Base-by-base conservation (phyloP, 1,140 invertebrate genomes). In the Drosophila chauvacae region DNA sequence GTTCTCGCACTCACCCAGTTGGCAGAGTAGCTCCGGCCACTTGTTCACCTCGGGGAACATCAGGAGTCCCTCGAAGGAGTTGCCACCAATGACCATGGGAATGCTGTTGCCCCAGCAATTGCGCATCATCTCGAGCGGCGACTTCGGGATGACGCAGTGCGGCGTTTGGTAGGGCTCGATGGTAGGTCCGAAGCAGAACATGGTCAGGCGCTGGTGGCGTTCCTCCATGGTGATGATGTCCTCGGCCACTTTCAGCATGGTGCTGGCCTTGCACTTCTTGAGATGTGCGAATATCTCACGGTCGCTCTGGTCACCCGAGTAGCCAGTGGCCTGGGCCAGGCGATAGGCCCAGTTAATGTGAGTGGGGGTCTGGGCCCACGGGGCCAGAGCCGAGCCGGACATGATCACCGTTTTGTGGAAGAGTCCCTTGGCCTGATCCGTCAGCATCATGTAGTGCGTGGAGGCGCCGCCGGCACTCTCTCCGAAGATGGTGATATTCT, bases 361-460 rank as follows among this genome's bases (percentile, higher is more conserved):
- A 9, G 14, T 18, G 0, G 92, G 91, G 7, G 76, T 84, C 13
- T 80, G 72, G 2, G 91, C 80, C 92, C 92, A 93, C 6, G 90
- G 83, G 1, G 88, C 76, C 37, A 92, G 16, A 0, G 84, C 92
- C 20, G 80, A 80, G 11, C 93, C 93, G 16, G 93, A 93, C 90
- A 93, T 93, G 0, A 92, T 66, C 16, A 93, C 90, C 6, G 90
- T 87, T 65, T 92, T 92, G 69, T 93, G 92, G 58, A 93, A 93
- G 23, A 93, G 77, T 53, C 93, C 93, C 92, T 71, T 85, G 16
- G 92, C 63, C 62, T 91, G 84, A 30, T 92, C 87, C 79, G 93
- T 95, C 3, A 96, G 70, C 65, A 95, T 92, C 82, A 96, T 95
- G 74, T 95, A 94, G n/a, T 94, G 93, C 1, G 93, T 92, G 20